Evolutionary conservation across 2,797 vertebrate species (phyloP).

Genomic region (Petrocephalus sullivani): DNA sequence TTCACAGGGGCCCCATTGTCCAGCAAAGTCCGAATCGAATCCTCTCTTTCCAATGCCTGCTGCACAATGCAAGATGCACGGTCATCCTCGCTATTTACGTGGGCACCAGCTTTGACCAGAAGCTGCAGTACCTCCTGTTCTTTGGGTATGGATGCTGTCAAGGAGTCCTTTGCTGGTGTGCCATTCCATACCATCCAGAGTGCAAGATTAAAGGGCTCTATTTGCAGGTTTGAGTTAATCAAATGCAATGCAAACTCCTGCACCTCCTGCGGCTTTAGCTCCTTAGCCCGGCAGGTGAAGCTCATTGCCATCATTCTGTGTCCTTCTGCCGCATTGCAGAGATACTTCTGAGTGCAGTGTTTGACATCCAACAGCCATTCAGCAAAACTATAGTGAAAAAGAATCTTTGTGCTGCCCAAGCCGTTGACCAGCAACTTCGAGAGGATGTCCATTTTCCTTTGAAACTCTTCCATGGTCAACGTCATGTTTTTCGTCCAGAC

Average conservation of each 20-base stretch:
- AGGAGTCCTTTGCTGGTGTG: constrained; percentile 88
- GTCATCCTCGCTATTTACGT: constrained; percentile 88
- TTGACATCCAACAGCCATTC: constrained; percentile 99
- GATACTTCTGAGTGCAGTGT: constrained; percentile 95
- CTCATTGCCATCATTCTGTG: constrained; percentile 98
- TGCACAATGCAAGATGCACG: constrained; percentile 86
- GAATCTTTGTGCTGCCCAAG: constrained; percentile 82
- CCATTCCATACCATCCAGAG: constrained; percentile 99
- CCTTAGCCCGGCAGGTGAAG: constrained; percentile 87
- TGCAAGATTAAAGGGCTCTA: constrained; percentile 85
- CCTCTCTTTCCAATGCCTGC: constrained; percentile 90
- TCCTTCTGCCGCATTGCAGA: constrained; percentile 93
- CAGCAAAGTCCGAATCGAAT: constrained; percentile 86
- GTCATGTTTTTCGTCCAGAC: constrained; percentile 97
- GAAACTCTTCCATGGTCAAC: constrained; percentile 88
- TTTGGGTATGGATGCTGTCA: constrained; percentile 86
- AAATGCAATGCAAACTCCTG: constrained; percentile 95
- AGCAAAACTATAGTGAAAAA: constrained; percentile 97
- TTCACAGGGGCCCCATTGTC: constrained; percentile 91
- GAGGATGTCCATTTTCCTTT: constrained; percentile 94
- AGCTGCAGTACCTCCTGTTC: constrained; percentile 96
- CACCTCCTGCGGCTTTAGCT: constrained; percentile 82
- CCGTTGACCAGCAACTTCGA: constrained; percentile 90
- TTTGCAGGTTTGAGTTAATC: constrained; percentile 85
- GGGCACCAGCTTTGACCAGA: constrained; percentile 91